Evolutionary conservation across 2,888 invertebrate genomes (phyloP), one percentile per base, ranked within the genome.

Genomic region (Sesamia inferens): DNA sequence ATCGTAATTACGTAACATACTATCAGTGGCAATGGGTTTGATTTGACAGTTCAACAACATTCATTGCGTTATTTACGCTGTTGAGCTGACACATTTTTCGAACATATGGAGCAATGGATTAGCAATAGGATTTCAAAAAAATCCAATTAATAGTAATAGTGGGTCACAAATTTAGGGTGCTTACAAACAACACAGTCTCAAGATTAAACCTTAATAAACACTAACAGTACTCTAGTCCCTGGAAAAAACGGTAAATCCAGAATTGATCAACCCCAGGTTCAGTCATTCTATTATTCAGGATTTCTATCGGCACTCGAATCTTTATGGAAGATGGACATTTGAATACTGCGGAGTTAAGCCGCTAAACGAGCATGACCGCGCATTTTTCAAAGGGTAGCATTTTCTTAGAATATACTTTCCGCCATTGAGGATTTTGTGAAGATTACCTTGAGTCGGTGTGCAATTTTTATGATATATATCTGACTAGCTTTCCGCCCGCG

Each of bases 271-370:
- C 70, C 71, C 19, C 54, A 74, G 55, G 63, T 64, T 66, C 71
- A 71, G 64, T 72, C 24, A 76, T 85, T 81, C 64, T 79, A 85
- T 85, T 78, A 85, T 85, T 74, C 67, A 67, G 71, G 73, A 69
- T 67, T 82, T 78, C 74, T 76, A 84, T 85, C 73, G 47, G 22
- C 75, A 74, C 68, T 72, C 24, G 58, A 79, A 87, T 76, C 76
- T 82, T 73, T 71, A 83, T 63, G 76, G 79, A 71, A 71, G 82
- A 76, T 72, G 66, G 78, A 67, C 78, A 83, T 86, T 85, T 86
- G 87, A 86, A 86, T 87, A 87, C 76, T 48, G 75, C 42, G 61
- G 66, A 82, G 80, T 80, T 80, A 87, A 85, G 75, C 82, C 73
- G 64, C 77, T 66, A 71, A 66, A 59, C 57, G 68, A 70, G 62